phyloP scores from a whole-genome alignment of 2,797 vertebrate species.

The Apodemus agrarius region DNA sequence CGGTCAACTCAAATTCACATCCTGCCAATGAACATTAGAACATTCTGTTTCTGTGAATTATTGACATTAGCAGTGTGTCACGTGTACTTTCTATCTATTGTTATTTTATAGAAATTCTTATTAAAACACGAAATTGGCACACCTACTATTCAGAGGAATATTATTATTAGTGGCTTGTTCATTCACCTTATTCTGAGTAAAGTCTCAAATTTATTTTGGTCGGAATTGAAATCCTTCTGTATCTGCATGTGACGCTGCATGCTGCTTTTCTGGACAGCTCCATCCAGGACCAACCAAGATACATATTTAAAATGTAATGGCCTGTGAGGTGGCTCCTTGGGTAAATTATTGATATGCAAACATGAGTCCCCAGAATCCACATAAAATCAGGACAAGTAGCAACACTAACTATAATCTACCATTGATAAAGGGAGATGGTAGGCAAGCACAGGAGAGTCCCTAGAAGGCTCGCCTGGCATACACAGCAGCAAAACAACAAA shows the following conservation, averaged over 20 bases:
- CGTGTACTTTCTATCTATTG: background rate
- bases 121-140: background rate
- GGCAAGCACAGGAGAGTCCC: background rate
- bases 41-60: background rate
- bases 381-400: background rate
- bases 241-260: background rate
- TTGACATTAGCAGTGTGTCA: background rate
- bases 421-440: background rate
- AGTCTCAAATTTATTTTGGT: background rate
- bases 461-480: background rate
- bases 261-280: background rate
- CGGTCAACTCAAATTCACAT: background rate
- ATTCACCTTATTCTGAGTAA: background rate
- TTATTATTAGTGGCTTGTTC: background rate
- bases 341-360: background rate
- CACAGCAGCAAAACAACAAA: background rate
- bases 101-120: conserved; percentile 19
- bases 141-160: background rate
- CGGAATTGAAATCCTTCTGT: background rate
- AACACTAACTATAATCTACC: background rate
- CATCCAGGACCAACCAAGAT: background rate
- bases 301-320: background rate
- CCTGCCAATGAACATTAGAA: background rate
- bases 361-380: background rate
- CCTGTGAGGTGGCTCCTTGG: background rate